Evolutionary conservation across 2,888 invertebrate species (phyloP).

Genomic region (Lasioglossum marginatum): DNA sequence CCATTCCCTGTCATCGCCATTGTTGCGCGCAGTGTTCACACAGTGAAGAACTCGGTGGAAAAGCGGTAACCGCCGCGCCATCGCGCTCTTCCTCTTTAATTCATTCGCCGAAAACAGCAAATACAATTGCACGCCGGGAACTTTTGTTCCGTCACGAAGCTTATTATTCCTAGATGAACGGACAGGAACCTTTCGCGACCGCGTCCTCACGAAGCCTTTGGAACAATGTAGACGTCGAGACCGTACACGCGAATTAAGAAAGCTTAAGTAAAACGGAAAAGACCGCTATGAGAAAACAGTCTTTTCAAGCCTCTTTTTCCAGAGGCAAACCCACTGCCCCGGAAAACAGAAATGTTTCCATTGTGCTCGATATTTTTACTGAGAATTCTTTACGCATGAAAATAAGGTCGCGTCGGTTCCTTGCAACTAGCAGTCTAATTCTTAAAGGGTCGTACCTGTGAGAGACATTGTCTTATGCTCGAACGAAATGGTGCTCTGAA

Average conservation of each 20-base stretch:
- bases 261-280: not conserved
- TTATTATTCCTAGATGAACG: conserved; percentile 12
- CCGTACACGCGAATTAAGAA: not conserved
- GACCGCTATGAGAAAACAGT: not conserved
- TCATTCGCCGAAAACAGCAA: conserved; percentile 33
- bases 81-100: conserved; percentile 41
- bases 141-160: not conserved
- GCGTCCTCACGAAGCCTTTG: not conserved
- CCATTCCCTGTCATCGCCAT: not conserved
- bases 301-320: not conserved
- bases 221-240: not conserved
- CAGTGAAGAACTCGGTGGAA: not conserved
- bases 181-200: not conserved
- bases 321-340: not conserved
- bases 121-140: conserved; percentile 23
- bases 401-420: not conserved
- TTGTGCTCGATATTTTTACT: not conserved
- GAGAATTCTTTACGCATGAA: not conserved
- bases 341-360: not conserved
- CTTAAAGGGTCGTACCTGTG: not conserved
- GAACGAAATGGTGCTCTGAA: not conserved
- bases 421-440: not conserved
- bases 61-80: not conserved
- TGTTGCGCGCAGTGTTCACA: not conserved
- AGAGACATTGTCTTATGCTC: not conserved